Base-by-base conservation (phyloP, 2,797 vertebrate genomes). In the Yasuhikotakia modesta region DNA sequence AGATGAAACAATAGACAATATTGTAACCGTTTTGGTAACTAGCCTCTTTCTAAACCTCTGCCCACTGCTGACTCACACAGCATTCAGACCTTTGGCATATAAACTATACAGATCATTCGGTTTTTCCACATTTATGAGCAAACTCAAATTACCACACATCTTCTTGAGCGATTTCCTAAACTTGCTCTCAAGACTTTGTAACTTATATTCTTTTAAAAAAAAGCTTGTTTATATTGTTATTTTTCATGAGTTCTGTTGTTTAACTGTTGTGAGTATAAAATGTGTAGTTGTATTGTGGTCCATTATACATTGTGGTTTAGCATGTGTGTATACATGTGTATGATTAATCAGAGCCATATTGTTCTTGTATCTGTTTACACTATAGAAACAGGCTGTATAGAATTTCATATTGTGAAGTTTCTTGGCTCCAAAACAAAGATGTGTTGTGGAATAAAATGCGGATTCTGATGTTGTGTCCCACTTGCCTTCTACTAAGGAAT, bases 401-500 rank as follows among this genome's bases (percentile, higher is more conserved):
- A 61, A 21, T 14, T 61, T 65, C 3, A 17, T 52, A 53, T 24
- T 32, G 17, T 55, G 10, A 55, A 63, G 16, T 30, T 53, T 64
- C 43, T 64, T 64, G 57, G 76, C 58, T 22, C 24, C 32, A 78
- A 53, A 27, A 77, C 19, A 78, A 53, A 68, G 68, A 78, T 64
- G 39, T 65, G 57, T n/a, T 30, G 12, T 71, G 43, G 43, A 71
- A 71, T 55, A 65, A 71, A 21, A 45, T 39, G 60, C 16, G 14
- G 17, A 46, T 46, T 12, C 19, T 22, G 65, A 55, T 7, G 60
- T 50, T 35, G 78, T 76, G 76, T 67, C 76, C 53, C 68, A 69
- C 75, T 75, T 83, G 66, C 71, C 19, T 71, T 78, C 68, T 78
- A 79, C 53, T 81, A 77, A 81, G 76, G 57, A 87, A 86, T 84